These are phyloP conservation scores for Grus americana DNA, from an alignment of 2,113 vertebrate species.

Conservation along the genomic window DNA sequence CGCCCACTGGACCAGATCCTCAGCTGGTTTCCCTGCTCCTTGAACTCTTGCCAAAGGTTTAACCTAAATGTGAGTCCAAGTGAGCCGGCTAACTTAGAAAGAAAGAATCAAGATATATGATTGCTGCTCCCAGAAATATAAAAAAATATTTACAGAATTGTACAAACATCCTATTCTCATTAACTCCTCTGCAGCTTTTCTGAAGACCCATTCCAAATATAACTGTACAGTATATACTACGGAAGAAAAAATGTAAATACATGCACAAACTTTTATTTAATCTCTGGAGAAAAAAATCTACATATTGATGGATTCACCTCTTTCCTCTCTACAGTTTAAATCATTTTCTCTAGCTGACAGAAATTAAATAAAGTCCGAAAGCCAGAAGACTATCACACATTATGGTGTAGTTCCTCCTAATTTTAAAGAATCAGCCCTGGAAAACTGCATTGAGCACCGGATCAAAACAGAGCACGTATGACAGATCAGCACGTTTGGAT, in stretches of 20 bases:
- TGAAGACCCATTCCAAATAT: constrained; percentile 59
- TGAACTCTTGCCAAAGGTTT: constrained; percentile 20
- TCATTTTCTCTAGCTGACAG: neutral
- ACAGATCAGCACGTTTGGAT: neutral
- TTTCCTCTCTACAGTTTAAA: constrained; percentile 2
- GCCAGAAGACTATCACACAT: neutral
- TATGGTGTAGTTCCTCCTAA: neutral
- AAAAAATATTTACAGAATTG: constrained; percentile 69
- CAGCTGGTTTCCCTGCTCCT: constrained; percentile 38
- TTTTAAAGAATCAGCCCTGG: neutral
- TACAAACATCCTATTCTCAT: constrained; percentile 71
- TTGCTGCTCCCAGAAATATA: constrained; percentile 58
- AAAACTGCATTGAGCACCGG: neutral
- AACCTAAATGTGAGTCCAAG: constrained; percentile 40
- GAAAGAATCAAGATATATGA: constrained; percentile 42
- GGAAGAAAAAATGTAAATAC: constrained; percentile 64
- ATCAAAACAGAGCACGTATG: neutral
- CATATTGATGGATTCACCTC: constrained; percentile 10
- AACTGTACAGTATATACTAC: constrained; percentile 40
- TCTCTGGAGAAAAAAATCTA: constrained; percentile 17
- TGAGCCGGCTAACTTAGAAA: neutral
- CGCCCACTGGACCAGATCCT: constrained; percentile 3
- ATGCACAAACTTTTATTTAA: constrained; percentile 56
- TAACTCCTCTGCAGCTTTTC: constrained; percentile 53
- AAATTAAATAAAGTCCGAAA: constrained; percentile 21